phyloP scores from a whole-genome alignment of 2,888 invertebrate species.

The Rotaria socialis region DNA sequence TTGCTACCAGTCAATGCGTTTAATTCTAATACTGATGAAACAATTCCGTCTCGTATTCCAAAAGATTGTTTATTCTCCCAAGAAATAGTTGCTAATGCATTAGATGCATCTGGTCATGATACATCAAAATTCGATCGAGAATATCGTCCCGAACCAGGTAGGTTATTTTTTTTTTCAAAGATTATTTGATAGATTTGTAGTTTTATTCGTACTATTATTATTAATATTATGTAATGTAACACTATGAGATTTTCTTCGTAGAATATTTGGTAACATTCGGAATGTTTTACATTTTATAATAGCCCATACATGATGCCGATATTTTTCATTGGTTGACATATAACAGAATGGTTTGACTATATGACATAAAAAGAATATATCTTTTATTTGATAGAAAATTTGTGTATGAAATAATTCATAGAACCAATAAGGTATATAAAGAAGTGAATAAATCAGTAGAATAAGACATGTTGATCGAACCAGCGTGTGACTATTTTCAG shows the following conservation, averaged over 20 bases:
- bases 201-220: not conserved
- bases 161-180: not conserved
- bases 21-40: not conserved
- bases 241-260: not conserved
- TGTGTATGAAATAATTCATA: not conserved
- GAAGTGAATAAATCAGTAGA: not conserved
- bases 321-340: constrained; percentile 18
- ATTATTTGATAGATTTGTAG: not conserved
- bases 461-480: not conserved
- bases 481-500: not conserved
- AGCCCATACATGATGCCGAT: not conserved
- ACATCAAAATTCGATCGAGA: constrained; percentile 9
- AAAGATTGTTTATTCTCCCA: constrained; percentile 3
- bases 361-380: not conserved
- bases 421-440: constrained; percentile 15
- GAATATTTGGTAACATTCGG: constrained; percentile 20
- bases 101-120: not conserved
- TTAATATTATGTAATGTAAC: not conserved
- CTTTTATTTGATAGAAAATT: not conserved
- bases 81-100: not conserved
- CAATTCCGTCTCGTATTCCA: not conserved
- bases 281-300: constrained; percentile 24
- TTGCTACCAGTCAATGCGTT: constrained; percentile 66
- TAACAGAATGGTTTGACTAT: constrained; percentile 29
- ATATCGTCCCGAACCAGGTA: not conserved